phyloP scores from a whole-genome alignment of 2,113 vertebrate species.

The Lasiurus cinereus region DNA sequence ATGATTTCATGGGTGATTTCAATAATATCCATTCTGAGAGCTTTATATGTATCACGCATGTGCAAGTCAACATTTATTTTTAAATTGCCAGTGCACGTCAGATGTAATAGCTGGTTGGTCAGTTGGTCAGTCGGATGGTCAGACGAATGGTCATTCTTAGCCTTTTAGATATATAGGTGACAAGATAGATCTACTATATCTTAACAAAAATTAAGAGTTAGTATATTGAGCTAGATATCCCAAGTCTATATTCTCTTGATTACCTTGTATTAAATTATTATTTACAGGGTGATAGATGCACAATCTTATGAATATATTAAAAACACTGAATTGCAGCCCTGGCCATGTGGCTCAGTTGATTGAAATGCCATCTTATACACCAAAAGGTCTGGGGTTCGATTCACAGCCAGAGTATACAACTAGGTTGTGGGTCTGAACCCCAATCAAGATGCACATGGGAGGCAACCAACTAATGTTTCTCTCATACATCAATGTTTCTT shows the following conservation, averaged over 20 bases:
- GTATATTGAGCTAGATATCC: constrained; percentile 30
- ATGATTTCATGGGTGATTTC: too few species aligned
- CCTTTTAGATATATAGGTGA: background rate
- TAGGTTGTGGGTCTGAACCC: background rate
- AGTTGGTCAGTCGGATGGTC: too few species aligned
- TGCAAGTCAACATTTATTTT: too few species aligned
- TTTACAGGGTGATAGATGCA: background rate
- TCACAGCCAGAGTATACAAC: background rate
- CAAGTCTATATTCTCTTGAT: constrained; percentile 48
- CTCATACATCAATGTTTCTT: too few species aligned
- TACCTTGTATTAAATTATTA: constrained; percentile 36
- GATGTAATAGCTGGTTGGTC: too few species aligned
- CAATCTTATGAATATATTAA: constrained; percentile 40
- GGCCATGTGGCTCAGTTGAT: background rate
- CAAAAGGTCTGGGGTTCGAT: background rate
- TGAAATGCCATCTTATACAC: background rate
- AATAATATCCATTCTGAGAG: too few species aligned
- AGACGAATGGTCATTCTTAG: too few species aligned
- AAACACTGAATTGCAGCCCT: background rate
- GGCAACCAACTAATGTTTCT: background rate
- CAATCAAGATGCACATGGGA: too few species aligned
- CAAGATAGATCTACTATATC: background rate
- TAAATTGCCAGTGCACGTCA: too few species aligned
- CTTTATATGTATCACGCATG: too few species aligned
- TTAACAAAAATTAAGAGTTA: constrained; percentile 52